Percentiles rank a stretch among this genome's conserved stretches.
phyloP scores from a whole-genome alignment of 2,113 vertebrate genomes.

The Petaurus breviceps region DNA sequence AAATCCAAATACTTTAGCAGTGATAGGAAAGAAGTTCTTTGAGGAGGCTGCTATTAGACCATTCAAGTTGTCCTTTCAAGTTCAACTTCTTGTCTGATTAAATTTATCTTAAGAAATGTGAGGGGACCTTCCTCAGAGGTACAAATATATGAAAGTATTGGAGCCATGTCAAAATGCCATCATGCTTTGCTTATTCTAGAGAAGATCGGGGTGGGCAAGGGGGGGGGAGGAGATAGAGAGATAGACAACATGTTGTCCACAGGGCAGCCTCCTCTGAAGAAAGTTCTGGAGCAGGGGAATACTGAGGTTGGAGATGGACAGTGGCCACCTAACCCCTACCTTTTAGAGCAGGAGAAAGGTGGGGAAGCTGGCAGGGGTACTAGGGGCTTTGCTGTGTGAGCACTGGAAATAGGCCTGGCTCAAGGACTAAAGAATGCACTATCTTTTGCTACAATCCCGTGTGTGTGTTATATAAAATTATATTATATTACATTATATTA shows the following conservation, averaged over 20 bases:
- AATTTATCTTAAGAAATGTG: neutral
- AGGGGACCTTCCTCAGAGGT: neutral
- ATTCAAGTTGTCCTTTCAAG: neutral
- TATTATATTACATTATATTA: too few relatives aligned
- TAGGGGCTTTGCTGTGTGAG: neutral
- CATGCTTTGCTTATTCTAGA: neutral
- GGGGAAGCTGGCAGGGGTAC: neutral
- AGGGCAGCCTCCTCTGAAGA: neutral
- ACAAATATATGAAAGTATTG: neutral
- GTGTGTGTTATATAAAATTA: too few relatives aligned
- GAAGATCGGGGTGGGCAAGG: neutral
- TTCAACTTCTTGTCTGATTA: neutral
- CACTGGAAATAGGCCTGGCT: neutral
- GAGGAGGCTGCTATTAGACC: neutral
- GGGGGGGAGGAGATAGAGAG: too few relatives aligned
- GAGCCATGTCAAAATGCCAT: neutral
- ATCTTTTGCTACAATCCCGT: neutral
- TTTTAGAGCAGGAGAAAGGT: neutral
- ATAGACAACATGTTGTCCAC: neutral
- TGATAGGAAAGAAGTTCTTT: neutral
- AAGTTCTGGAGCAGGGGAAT: neutral
- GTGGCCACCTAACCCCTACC: neutral
- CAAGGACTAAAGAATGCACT: neutral
- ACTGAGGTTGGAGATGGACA: neutral
- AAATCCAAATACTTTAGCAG: neutral